phyloP scores from a whole-genome alignment of 2,797 vertebrate genomes.

The Apogon hyalosoma region DNA sequence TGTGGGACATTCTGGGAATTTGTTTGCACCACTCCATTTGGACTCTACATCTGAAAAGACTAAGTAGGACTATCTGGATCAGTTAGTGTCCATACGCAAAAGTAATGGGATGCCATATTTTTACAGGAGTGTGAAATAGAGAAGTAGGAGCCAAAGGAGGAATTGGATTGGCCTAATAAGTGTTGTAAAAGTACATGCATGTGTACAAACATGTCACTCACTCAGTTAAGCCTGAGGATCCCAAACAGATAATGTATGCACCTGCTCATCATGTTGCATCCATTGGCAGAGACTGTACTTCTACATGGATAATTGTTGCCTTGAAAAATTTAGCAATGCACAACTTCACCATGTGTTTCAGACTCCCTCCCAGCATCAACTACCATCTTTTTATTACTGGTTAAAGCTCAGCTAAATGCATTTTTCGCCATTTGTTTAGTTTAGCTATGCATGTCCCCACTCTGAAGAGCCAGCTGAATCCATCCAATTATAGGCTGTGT shows the following conservation, averaged over 20 bases:
- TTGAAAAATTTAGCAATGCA: constrained; percentile 27
- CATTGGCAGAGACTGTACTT: constrained; percentile 26
- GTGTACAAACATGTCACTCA: constrained; percentile 4
- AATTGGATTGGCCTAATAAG: too few relatives aligned
- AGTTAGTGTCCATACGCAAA: too few relatives aligned
- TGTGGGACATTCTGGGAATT: too few relatives aligned
- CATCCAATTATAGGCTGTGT: constrained; percentile 28
- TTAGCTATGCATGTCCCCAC: constrained; percentile 5
- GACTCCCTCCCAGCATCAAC: constrained; percentile 13
- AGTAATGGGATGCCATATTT: too few relatives aligned
- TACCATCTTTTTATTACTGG: constrained; percentile 11
- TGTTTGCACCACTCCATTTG: too few relatives aligned
- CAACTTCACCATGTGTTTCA: constrained; percentile 18
- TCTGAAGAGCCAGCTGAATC: constrained; percentile 20
- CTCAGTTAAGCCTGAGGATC: constrained; percentile 5
- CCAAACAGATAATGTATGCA: constrained; percentile 14
- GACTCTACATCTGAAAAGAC: too few relatives aligned
- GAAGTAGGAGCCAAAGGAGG: too few relatives aligned
- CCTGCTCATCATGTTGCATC: constrained; percentile 38
- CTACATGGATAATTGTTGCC: constrained; percentile 16
- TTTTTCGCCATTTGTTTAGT: neutral
- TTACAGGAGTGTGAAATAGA: too few relatives aligned
- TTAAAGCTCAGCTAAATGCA: neutral
- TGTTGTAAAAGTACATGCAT: neutral
- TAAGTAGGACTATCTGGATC: too few relatives aligned